A percentile compares a stretch with the other conserved stretches of the same genome.
Conservation (phyloP, 2,888 invertebrate genomes). For the Lysandra bellargus region DNA sequence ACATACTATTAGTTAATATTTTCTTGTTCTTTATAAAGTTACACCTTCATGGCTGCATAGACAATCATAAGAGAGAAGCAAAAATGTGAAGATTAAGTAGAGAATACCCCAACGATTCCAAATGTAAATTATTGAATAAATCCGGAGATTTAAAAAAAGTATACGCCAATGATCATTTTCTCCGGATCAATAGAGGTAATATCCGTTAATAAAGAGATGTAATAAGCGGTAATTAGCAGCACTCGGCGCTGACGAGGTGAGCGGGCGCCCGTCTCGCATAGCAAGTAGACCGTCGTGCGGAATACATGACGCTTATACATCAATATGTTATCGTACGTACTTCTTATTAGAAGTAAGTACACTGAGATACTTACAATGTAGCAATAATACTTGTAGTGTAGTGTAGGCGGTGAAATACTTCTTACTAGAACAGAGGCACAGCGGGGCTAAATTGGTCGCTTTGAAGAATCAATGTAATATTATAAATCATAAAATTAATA, state of each 20-base stretch:
- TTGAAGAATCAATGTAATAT: no score
- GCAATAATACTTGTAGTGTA: no score
- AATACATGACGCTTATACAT: conserved; percentile 13
- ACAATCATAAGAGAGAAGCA: background rate
- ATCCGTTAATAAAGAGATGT: conserved; percentile 29
- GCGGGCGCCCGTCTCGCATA: conserved; percentile 37
- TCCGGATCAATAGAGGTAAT: conserved; percentile 12
- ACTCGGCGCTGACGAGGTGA: conserved; percentile 37
- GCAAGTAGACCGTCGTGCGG: conserved; percentile 18
- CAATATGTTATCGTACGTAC: background rate
- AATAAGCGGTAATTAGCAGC: conserved; percentile 24
- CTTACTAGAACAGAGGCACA: no score
- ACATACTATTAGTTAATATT: background rate
- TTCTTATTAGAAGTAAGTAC: background rate
- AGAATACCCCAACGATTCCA: background rate
- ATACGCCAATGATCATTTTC: conserved; percentile 8
- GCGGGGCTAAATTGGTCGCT: no score
- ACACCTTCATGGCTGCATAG: background rate
- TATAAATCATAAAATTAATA: no score
- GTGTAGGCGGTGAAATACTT: no score
- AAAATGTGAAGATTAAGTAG: background rate
- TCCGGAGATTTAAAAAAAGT: background rate
- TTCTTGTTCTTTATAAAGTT: background rate
- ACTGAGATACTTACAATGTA: no score
- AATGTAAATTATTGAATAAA: background rate